phyloP scores from a whole-genome alignment of 1,140 invertebrate genomes.

The Meteorus sp. region DNA sequence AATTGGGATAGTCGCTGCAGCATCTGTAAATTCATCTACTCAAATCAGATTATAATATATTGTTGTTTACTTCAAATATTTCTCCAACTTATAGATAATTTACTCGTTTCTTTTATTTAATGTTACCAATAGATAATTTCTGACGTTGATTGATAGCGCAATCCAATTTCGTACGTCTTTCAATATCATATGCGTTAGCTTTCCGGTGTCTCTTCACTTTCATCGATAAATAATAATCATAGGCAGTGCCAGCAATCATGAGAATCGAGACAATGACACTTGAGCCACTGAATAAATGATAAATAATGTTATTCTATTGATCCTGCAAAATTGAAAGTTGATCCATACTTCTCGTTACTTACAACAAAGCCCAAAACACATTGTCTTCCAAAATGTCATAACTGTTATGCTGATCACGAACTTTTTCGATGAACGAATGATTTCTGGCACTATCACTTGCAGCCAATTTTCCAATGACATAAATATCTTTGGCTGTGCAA shows the following conservation, averaged over 20 bases:
- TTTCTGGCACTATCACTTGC: constrained; percentile 40
- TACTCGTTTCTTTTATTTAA: neutral
- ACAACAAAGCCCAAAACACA: constrained; percentile 74
- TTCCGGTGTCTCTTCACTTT: constrained; percentile 36
- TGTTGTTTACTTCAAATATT: neutral
- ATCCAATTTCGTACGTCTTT: constrained; percentile 52
- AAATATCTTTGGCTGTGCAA: constrained; percentile 67
- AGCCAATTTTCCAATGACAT: constrained; percentile 61
- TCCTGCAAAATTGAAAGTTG: neutral
- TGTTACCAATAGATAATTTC: constrained; percentile 47
- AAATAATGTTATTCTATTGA: constrained; percentile 22
- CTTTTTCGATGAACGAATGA: constrained; percentile 45
- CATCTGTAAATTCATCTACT: neutral
- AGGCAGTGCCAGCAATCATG: constrained; percentile 61
- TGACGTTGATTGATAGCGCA: constrained; percentile 40
- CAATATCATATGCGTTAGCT: constrained; percentile 44
- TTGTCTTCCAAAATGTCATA: constrained; percentile 70
- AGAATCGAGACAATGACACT: constrained; percentile 61
- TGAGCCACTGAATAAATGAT: constrained; percentile 58
- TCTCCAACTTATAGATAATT: neutral
- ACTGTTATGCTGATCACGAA: constrained; percentile 68
- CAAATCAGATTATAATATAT: neutral
- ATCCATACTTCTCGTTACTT: constrained; percentile 45
- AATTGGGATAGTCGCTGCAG: neutral
- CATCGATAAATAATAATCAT: constrained; percentile 50